A percentile compares a stretch with the other conserved stretches of the same genome.
phyloP scores from a whole-genome alignment of 2,888 invertebrate genomes.

The Xestia rhomboidea region DNA sequence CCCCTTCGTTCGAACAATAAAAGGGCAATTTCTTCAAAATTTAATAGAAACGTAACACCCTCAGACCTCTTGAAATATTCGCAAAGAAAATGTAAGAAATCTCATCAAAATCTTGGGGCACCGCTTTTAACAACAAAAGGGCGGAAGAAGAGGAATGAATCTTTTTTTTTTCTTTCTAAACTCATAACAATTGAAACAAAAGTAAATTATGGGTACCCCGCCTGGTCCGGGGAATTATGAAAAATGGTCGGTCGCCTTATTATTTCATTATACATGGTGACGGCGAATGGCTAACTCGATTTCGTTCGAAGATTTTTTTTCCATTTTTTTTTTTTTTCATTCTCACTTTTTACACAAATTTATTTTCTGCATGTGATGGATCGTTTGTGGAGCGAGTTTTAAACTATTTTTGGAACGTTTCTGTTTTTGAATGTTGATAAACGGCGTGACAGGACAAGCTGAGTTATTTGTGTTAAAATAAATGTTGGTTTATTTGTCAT shows the following conservation, averaged over 20 bases:
- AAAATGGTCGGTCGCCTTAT: slow-evolving; percentile 77
- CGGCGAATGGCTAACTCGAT: slow-evolving; percentile 64
- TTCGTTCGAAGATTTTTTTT: slow-evolving; percentile 54
- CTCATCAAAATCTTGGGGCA: slow-evolving; percentile 73
- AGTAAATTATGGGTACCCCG: slow-evolving; percentile 83
- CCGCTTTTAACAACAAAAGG: slow-evolving; percentile 72
- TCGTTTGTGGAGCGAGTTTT: slow-evolving; percentile 47
- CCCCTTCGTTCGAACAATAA: slow-evolving; percentile 58
- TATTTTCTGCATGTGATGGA: slow-evolving; percentile 60
- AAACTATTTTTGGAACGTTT: slow-evolving; percentile 44
- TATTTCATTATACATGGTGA: slow-evolving; percentile 69
- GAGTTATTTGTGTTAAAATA: slow-evolving; percentile 20
- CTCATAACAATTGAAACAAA: slow-evolving; percentile 89
- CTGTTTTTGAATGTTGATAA: slow-evolving; percentile 46
- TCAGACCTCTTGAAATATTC: slow-evolving; percentile 58
- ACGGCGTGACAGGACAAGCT: slow-evolving; percentile 35
- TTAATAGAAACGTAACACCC: slow-evolving; percentile 58
- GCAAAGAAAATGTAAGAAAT: slow-evolving; percentile 69
- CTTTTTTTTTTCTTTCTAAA: slow-evolving; percentile 78
- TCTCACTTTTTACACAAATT: slow-evolving; percentile 55
- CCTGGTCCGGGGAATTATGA: slow-evolving; percentile 82
- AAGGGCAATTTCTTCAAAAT: slow-evolving; percentile 64
- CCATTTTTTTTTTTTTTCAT: slow-evolving; percentile 38
- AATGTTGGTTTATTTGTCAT: slow-evolving; percentile 8
- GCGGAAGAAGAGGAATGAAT: slow-evolving; percentile 81